phyloP scores from a whole-genome alignment of 2,113 vertebrate genomes.

The Anoplopoma fimbria region DNA sequence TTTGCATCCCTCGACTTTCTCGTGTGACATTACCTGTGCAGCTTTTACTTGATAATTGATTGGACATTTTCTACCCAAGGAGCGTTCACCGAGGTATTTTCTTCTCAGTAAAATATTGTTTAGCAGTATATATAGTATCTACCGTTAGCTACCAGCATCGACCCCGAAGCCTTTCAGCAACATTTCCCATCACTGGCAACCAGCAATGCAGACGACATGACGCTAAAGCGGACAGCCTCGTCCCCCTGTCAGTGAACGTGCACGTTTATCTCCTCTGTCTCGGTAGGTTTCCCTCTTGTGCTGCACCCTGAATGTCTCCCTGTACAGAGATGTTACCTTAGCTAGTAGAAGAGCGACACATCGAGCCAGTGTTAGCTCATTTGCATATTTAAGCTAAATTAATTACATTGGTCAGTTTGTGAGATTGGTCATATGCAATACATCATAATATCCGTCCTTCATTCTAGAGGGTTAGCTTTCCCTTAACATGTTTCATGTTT shows the following conservation, averaged over 20 bases:
- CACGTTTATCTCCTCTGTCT: conserved; percentile 25
- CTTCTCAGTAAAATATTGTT: background rate
- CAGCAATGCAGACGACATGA: conserved; percentile 55
- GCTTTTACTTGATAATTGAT: background rate
- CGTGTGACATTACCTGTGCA: background rate
- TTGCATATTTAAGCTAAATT: conserved; percentile 3
- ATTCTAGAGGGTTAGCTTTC: background rate
- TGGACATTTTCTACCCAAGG: background rate
- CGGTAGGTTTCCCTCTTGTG: conserved; percentile 54
- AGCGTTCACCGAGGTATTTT: background rate
- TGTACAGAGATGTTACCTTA: background rate
- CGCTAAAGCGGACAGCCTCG: conserved; percentile 24
- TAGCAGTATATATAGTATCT: too few relatives aligned
- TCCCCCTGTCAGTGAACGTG: conserved; percentile 35
- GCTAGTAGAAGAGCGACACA: background rate
- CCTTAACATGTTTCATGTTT: background rate
- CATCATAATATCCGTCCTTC: background rate
- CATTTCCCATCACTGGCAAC: background rate
- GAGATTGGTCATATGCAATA: too few relatives aligned
- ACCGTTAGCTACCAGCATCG: conserved; percentile 16
- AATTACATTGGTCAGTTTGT: background rate
- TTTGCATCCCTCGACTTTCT: background rate
- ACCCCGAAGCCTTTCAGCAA: conserved; percentile 14
- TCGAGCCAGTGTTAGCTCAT: conserved; percentile 19
- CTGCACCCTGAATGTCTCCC: background rate